Evolutionary conservation across 2,797 vertebrate genomes (phyloP).

Genomic region (Phataginus tricuspis): DNA sequence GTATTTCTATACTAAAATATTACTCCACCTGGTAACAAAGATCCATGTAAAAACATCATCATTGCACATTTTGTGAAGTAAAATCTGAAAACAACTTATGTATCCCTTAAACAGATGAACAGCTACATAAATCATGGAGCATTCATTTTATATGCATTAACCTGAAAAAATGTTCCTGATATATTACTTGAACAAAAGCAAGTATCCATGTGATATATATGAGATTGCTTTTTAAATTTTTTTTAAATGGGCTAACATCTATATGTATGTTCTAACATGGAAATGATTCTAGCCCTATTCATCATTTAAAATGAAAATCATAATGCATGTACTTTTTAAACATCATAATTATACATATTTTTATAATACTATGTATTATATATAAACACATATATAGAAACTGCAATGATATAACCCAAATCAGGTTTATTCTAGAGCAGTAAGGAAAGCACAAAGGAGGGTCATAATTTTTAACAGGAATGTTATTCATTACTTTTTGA

Average conservation of each 20-base stretch:
- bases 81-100: not conserved
- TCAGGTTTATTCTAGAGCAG: not conserved
- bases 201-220: not conserved
- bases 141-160: not conserved
- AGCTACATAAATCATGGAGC: not conserved
- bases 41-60: not conserved
- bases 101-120: not conserved
- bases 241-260: not conserved
- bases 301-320: not conserved
- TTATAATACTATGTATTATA: not conserved
- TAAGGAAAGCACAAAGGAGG: not conserved
- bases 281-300: not conserved
- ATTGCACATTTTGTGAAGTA: not conserved
- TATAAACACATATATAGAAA: not conserved
- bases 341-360: not conserved
- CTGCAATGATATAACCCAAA: not conserved
- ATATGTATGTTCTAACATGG: not conserved
- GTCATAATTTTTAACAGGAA: not conserved
- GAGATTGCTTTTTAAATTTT: not conserved
- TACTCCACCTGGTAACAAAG: not conserved
- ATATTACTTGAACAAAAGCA: not conserved
- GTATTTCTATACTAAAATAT: conserved; percentile 5
- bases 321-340: not conserved
- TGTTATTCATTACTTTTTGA: not conserved
- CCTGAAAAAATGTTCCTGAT: conserved; percentile 15